Evolutionary conservation across 92 coral and sea anemone genomes (phyloP).

Genomic region (Pocillopora meandrina): DNA sequence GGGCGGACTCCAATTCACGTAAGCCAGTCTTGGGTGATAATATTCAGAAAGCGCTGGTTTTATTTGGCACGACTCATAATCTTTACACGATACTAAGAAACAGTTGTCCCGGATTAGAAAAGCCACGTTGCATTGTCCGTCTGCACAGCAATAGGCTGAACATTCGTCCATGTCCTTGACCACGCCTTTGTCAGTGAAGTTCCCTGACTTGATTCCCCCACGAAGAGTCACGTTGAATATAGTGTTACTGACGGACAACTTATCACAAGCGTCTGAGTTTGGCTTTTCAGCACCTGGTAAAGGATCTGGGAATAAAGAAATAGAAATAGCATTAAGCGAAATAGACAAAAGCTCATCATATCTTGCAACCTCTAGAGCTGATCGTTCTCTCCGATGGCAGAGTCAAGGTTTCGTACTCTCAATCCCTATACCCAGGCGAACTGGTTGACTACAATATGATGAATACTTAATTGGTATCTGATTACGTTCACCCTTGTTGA

Average conservation of each 20-base stretch:
- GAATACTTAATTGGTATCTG: no score
- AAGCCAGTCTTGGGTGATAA: constrained; percentile 80
- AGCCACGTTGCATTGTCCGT: constrained; percentile 82
- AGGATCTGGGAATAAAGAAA: constrained; percentile 49
- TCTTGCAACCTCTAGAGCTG: not conserved
- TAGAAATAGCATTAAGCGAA: not conserved
- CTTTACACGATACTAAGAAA: constrained; percentile 92
- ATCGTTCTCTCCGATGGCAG: not conserved
- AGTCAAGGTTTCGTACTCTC: not conserved
- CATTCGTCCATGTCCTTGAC: constrained; percentile 84
- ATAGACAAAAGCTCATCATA: no score
- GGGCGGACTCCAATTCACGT: constrained; percentile 90
- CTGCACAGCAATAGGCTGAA: constrained; percentile 85
- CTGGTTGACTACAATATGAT: no score
- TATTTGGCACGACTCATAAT: constrained; percentile 74
- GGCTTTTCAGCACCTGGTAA: constrained; percentile 63
- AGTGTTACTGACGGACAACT: constrained; percentile 63
- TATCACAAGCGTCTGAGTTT: constrained; percentile 55
- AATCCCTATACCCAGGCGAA: not conserved
- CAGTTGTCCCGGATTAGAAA: constrained; percentile 84
- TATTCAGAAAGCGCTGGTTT: constrained; percentile 79
- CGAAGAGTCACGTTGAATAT: constrained; percentile 80
- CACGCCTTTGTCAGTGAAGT: constrained; percentile 84
- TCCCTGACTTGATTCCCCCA: constrained; percentile 88
- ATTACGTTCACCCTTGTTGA: no score